Evolutionary conservation across 2,888 invertebrate genomes (phyloP), one percentile per base, ranked within the genome.

Genomic region (Prostheceraeus crozeri): DNA sequence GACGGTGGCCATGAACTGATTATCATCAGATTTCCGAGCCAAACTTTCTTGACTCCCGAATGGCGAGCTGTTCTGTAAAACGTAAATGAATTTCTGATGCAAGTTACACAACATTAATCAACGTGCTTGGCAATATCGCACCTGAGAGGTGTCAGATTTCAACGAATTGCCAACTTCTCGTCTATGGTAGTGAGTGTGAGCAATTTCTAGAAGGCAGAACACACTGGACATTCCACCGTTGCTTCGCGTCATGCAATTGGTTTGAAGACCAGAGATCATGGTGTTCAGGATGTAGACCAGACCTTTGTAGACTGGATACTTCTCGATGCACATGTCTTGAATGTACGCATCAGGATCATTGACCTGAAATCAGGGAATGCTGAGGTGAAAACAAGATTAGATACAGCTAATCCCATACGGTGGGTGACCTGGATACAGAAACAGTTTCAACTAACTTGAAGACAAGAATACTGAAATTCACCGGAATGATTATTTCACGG

Each of bases 201-300:
- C 89, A 72, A 99, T 91, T 81, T 99, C 98, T 70, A 96, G 84
- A 65, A 96, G 81, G 78, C 93, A 90, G 77, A 91, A 94, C 19
- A 89, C 90, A 2, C 93, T 91, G 1, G 81, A 80, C 87, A 94
- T 90, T 21, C 98, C 98, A 31, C 94, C 94, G 1, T 90, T 81
- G 0, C 94, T 93, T 69, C 89, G 88, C 79, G 91, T 93, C 40
- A 84, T 83, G 74, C 85, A 93, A 0, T 91, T 90, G 63, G 85
- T 84, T 73, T 93, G 93, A 56, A 96, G 79, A 1, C 96, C 96
- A 67, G 85, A 84, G 3, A 89, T 84, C 35, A 90, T 84, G 1
- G 91, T 86, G 77, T 86, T 86, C 27, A 94, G 78, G 59, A 93
- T 84, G 78, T 90, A 90, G 57, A 93, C 78, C 85, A 93, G 89